phyloP scores from a whole-genome alignment of 2,888 invertebrate species.

The Morinoia aosen region DNA sequence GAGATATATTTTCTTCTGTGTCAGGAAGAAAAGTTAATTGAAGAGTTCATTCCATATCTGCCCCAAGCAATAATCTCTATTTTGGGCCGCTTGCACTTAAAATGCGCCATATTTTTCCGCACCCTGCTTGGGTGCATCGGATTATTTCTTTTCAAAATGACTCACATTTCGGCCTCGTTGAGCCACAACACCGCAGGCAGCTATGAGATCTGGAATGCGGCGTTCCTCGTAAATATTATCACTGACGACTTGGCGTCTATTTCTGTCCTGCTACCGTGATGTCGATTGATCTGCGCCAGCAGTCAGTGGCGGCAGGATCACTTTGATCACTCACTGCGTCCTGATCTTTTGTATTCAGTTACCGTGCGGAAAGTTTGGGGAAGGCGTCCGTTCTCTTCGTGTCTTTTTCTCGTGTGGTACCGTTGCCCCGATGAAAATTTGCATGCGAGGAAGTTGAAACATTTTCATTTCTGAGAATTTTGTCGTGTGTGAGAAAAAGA shows the following conservation, averaged over 20 bases:
- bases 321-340: not conserved
- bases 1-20: no score
- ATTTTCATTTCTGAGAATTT: no score
- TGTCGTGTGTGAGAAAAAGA: no score
- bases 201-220: not conserved
- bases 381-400: no score
- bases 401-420: no score
- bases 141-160: not conserved
- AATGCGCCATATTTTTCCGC: not conserved
- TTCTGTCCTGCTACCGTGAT: not conserved
- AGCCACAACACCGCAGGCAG: not conserved
- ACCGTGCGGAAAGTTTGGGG: not conserved
- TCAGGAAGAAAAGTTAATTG: no score
- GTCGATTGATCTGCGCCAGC: not conserved
- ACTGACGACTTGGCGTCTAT: not conserved
- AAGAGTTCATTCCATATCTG: no score
- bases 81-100: not conserved
- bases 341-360: not conserved
- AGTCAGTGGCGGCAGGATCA: not conserved
- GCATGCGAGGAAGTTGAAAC: no score
- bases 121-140: not conserved
- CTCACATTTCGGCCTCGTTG: not conserved
- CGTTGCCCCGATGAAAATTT: no score
- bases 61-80: no score
- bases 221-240: not conserved